A percentile compares a stretch with the other conserved stretches of the same genome.
Evolutionary conservation across 2,113 vertebrate genomes (phyloP).

Genomic region (Pantherophis guttatus): DNA sequence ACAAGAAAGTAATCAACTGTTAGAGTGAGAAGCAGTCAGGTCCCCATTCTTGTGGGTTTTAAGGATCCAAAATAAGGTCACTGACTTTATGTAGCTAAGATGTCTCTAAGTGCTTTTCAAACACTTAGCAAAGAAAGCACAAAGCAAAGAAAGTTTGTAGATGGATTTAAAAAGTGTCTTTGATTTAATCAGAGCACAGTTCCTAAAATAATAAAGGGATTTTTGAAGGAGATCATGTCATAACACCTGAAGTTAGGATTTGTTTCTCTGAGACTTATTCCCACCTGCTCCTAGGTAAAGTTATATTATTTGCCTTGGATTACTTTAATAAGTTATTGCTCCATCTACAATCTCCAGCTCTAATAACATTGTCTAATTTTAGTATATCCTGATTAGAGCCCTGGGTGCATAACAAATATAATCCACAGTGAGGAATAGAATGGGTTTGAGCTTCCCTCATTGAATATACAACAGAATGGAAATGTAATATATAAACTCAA

Average conservation of each 20-base stretch:
- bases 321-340: not conserved
- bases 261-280: not conserved
- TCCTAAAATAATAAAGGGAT: not conserved
- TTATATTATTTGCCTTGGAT: not conserved
- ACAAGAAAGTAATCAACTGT: not conserved
- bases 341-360: not conserved
- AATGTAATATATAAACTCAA: constrained; percentile 1
- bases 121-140: not conserved
- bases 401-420: not conserved
- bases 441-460: not conserved
- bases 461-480: not conserved
- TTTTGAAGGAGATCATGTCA: not conserved
- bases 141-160: not conserved
- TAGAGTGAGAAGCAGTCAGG: not conserved
- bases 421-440: not conserved
- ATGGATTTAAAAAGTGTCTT: not conserved
- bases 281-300: not conserved
- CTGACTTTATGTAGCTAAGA: not conserved
- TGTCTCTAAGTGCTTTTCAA: not conserved
- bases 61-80: not conserved
- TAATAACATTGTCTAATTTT: not conserved
- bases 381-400: not conserved
- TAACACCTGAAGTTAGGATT: not conserved
- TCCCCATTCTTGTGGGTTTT: too few relatives aligned
- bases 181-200: not conserved